Conservation (phyloP, 1,140 invertebrate species). For the Drosophila triauraria region DNA sequence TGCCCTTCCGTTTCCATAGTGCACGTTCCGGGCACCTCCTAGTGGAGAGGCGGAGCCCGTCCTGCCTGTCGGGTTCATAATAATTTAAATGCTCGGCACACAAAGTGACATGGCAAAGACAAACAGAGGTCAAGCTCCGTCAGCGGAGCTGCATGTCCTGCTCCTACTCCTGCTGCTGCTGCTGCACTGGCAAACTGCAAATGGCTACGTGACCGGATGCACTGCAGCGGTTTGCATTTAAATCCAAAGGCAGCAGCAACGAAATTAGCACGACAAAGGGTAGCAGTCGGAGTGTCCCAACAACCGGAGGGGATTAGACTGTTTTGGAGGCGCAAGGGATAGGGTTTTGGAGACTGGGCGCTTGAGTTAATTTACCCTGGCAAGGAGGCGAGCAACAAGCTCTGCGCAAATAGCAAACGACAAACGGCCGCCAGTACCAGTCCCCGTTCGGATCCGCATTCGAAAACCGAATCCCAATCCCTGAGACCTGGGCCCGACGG, state of each 20-base stretch:
- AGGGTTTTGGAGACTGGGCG: slow-evolving; percentile 1
- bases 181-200: slow-evolving; percentile 60
- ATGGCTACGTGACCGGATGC: slow-evolving; percentile 81
- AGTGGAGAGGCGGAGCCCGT: slow-evolving; percentile 1
- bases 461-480: slow-evolving; percentile 10
- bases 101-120: slow-evolving; percentile 81
- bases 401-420: slow-evolving; percentile 72
- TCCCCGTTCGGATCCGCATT: slow-evolving; percentile 6
- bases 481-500: slow-evolving; percentile 42
- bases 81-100: slow-evolving; percentile 84
- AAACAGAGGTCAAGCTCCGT: slow-evolving; percentile 75
- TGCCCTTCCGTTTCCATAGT: neutral
- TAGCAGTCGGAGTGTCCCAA: slow-evolving; percentile 14
- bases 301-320: slow-evolving; percentile 10
- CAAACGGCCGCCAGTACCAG: slow-evolving; percentile 45
- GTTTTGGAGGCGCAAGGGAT: neutral
- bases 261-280: slow-evolving; percentile 80
- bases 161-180: slow-evolving; percentile 7
- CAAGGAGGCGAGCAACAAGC: slow-evolving; percentile 58
- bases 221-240: slow-evolving; percentile 77
- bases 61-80: slow-evolving; percentile 64
- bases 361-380: slow-evolving; percentile 76
- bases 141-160: slow-evolving; percentile 15
- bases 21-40: slow-evolving; percentile 27
- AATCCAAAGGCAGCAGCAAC: slow-evolving; percentile 73